Evolutionary conservation across 2,113 vertebrate species (phyloP).

Genomic region (Sander vitreus): DNA sequence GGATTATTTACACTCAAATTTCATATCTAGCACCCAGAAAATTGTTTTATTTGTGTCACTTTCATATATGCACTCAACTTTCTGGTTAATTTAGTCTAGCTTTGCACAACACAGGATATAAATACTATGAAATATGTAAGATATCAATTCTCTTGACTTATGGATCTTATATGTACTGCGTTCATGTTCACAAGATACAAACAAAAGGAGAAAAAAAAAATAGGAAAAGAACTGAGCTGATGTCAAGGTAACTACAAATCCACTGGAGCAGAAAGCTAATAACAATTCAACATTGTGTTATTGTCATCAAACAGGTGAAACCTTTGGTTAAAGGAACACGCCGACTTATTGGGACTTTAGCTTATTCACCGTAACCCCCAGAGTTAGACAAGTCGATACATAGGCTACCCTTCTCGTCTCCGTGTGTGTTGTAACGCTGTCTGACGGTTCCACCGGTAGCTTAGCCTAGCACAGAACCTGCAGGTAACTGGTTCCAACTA

Average conservation of each 20-base stretch:
- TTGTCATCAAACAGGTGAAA: too few species aligned
- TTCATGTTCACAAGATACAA: conserved; percentile 1
- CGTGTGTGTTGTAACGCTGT: too few species aligned
- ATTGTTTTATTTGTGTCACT: not conserved
- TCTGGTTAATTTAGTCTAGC: not conserved
- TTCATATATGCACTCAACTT: not conserved
- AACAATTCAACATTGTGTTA: too few species aligned
- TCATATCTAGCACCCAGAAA: not conserved
- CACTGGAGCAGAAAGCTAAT: not conserved
- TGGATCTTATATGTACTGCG: not conserved
- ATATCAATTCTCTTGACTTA: not conserved
- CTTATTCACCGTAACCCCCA: too few species aligned
- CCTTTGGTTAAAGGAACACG: too few species aligned
- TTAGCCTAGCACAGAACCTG: too few species aligned
- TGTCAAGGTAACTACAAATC: not conserved
- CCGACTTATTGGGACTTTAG: too few species aligned
- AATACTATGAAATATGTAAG: not conserved
- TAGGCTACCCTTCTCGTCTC: too few species aligned
- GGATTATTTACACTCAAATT: too few species aligned
- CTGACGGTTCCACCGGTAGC: too few species aligned
- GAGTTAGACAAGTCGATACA: too few species aligned
- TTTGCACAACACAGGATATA: not conserved
- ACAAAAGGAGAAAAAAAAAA: not conserved
- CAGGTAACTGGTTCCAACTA: too few species aligned
- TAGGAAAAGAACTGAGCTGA: not conserved